A percentile compares a stretch with the other conserved stretches of the same genome.
Evolutionary conservation across 2,888 invertebrate genomes (phyloP).

Genomic region (Parelbella ahira): DNA sequence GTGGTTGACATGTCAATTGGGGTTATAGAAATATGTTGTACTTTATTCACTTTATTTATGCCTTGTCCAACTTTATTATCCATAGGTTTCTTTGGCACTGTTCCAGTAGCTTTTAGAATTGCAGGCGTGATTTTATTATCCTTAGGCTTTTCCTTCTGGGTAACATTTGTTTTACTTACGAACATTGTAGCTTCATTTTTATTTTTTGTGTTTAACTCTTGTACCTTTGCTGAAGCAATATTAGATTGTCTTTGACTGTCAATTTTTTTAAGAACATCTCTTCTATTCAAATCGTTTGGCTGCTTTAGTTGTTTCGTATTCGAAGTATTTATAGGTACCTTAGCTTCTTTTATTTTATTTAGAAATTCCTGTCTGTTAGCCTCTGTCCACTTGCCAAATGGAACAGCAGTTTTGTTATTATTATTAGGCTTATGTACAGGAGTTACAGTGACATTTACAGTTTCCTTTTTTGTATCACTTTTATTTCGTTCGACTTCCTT

Average conservation of each 20-base stretch:
- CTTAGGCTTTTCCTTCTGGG: constrained; percentile 21
- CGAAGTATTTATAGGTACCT: constrained; percentile 47
- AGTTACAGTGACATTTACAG: constrained; percentile 24
- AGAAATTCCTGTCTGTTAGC: constrained; percentile 69
- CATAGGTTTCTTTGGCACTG: not conserved
- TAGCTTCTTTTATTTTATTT: constrained; percentile 65
- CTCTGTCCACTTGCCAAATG: constrained; percentile 74
- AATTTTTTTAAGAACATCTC: constrained; percentile 68
- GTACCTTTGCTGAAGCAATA: constrained; percentile 45
- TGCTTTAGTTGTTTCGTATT: constrained; percentile 68
- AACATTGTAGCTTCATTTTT: constrained; percentile 56
- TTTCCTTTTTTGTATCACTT: constrained; percentile 17
- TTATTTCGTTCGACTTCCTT: constrained; percentile 7
- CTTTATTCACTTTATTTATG: constrained; percentile 10
- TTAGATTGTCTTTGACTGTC: constrained; percentile 63
- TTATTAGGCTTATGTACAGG: constrained; percentile 43
- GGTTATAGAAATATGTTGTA: constrained; percentile 17
- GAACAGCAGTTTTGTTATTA: constrained; percentile 60
- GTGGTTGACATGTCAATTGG: constrained; percentile 4
- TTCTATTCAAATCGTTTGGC: constrained; percentile 68
- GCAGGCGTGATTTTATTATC: constrained; percentile 23
- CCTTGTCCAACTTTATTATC: not conserved
- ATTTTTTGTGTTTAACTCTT: constrained; percentile 44
- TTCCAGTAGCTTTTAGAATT: constrained; percentile 22
- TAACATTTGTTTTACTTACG: constrained; percentile 36